Percentiles rank a stretch among this genome's conserved stretches.
Conservation (phyloP, 2,888 invertebrate species). For the Actias luna region DNA sequence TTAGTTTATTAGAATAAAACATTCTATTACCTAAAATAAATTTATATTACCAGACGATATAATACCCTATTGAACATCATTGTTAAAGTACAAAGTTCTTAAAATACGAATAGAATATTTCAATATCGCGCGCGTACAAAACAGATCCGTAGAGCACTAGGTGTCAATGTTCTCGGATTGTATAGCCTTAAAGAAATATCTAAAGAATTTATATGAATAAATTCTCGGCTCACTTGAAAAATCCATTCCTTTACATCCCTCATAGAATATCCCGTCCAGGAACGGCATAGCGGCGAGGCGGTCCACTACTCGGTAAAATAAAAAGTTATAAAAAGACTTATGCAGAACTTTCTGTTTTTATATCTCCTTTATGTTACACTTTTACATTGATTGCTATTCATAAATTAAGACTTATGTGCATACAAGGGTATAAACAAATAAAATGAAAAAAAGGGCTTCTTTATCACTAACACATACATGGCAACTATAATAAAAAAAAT, state of each 20-base stretch:
- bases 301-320: background rate
- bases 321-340: background rate
- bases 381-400: background rate
- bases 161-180: slow-evolving; percentile 3
- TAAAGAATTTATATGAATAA: slow-evolving; percentile 41
- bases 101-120: background rate
- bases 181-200: slow-evolving; percentile 19
- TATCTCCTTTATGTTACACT: background rate
- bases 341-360: background rate
- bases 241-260: slow-evolving; percentile 27
- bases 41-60: background rate
- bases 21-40: background rate
- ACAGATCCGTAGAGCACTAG: background rate
- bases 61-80: background rate
- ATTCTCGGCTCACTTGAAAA: slow-evolving; percentile 38
- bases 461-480: too few relatives aligned
- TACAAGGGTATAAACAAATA: too few relatives aligned
- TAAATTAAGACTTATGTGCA: too few relatives aligned
- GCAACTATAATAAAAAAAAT: too few relatives aligned
- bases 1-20: background rate
- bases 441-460: too few relatives aligned
- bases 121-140: background rate
- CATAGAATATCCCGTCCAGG: slow-evolving; percentile 2
- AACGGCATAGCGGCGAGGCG: background rate
- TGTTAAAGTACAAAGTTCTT: slow-evolving; percentile 15